These are phyloP conservation scores for Heliothis subflexa DNA, from an alignment of 1,140 invertebrate species.

Conservation along the genomic window DNA sequence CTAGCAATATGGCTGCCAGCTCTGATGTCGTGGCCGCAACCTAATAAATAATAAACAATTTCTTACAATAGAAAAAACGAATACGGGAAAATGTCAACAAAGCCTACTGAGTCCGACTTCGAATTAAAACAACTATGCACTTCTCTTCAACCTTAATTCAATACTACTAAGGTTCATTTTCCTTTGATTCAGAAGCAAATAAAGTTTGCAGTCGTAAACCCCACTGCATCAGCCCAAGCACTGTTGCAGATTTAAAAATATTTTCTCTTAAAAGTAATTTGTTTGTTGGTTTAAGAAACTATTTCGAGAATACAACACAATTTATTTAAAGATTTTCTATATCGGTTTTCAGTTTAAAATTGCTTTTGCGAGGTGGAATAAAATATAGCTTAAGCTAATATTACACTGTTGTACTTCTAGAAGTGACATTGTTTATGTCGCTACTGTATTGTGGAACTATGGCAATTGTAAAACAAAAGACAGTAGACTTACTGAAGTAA, in stretches of 20 bases:
- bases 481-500: too few species aligned
- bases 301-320: slow-evolving; percentile 47
- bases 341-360: background rate
- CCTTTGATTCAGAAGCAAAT: background rate
- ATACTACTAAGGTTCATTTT: slow-evolving; percentile 44
- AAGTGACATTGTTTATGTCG: background rate
- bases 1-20: slow-evolving; percentile 2
- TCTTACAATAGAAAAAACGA: slow-evolving; percentile 73
- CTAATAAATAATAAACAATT: slow-evolving; percentile 77
- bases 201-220: slow-evolving; percentile 59
- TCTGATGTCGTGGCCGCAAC: slow-evolving; percentile 43
- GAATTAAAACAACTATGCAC: slow-evolving; percentile 46
- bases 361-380: background rate
- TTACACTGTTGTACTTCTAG: background rate
- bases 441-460: too few species aligned
- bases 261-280: slow-evolving; percentile 67
- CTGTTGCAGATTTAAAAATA: slow-evolving; percentile 54
- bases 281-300: slow-evolving; percentile 57
- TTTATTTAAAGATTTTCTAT: slow-evolving; percentile 25
- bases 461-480: too few species aligned
- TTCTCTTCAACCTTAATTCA: slow-evolving; percentile 41
- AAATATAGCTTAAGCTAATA: background rate
- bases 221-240: slow-evolving; percentile 54
- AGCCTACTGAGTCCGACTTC: slow-evolving; percentile 49
- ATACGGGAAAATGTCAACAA: slow-evolving; percentile 76